phyloP scores from a whole-genome alignment of 2,888 invertebrate genomes.

The Mactromeris polynyma region DNA sequence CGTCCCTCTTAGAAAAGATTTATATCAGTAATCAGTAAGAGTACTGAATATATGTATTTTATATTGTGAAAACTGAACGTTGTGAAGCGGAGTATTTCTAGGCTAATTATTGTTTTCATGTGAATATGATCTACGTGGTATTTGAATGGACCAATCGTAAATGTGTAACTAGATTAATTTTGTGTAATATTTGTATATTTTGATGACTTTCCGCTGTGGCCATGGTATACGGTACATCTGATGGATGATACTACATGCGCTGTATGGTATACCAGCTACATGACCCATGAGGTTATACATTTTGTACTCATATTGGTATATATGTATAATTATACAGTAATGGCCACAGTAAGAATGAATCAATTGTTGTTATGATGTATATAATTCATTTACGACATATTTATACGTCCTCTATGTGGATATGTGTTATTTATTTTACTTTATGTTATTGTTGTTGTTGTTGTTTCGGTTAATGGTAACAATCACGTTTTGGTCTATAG shows the following conservation, averaged over 20 bases:
- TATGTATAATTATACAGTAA: background rate
- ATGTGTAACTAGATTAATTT: background rate
- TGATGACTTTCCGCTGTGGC: background rate
- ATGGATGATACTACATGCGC: too few relatives aligned
- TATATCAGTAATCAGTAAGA: background rate
- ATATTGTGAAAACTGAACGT: background rate
- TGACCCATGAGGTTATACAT: too few relatives aligned
- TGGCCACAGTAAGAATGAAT: background rate
- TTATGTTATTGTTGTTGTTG: background rate
- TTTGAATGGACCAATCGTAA: slow-evolving; percentile 14
- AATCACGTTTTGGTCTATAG: background rate
- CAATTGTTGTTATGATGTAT: background rate
- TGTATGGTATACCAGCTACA: too few relatives aligned
- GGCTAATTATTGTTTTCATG: background rate
- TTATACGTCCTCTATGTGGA: background rate
- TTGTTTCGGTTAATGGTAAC: background rate
- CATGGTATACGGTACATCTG: too few relatives aligned
- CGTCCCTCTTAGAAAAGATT: slow-evolving; percentile 4
- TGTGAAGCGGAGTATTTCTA: background rate
- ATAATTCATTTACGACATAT: background rate
- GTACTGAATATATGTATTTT: background rate
- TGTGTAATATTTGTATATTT: background rate
- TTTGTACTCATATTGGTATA: too few relatives aligned
- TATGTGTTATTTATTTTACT: background rate
- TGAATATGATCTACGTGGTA: slow-evolving; percentile 2